phyloP scores from a whole-genome alignment of 30 jellyfish, hydroid and myxozoan genomes.

The Turritopsis rubra region DNA sequence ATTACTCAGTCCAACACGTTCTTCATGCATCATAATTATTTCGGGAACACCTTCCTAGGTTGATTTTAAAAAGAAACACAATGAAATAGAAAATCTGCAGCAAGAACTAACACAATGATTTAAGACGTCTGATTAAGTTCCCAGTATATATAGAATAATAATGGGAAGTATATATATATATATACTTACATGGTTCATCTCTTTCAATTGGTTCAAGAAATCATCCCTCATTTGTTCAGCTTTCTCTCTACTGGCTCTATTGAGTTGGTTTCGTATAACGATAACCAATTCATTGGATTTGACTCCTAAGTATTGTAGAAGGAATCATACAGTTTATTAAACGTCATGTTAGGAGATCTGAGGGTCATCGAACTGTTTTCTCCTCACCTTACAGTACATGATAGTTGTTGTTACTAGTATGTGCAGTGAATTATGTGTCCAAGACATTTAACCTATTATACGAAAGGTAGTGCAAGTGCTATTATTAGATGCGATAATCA shows the following conservation, averaged over 20 bases:
- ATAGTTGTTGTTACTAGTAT: not conserved
- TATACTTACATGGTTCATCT: not conserved
- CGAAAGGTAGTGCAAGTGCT: not conserved
- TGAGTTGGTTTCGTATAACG: slow-evolving; percentile 53
- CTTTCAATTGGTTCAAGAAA: not conserved
- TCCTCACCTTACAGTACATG: not conserved
- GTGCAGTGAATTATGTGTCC: not conserved
- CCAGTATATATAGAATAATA: too few species aligned
- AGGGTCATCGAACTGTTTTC: not conserved
- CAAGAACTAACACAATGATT: too few species aligned
- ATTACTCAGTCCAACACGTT: not conserved
- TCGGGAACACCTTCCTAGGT: not conserved
- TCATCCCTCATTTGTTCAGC: not conserved
- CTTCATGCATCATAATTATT: not conserved
- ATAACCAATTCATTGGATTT: slow-evolving; percentile 19
- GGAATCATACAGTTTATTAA: not conserved
- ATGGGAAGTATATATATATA: not conserved
- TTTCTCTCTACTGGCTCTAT: not conserved
- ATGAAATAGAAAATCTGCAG: too few species aligned
- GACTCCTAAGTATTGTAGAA: not conserved
- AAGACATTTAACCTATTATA: not conserved
- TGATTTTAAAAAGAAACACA: too few species aligned
- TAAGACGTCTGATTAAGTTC: too few species aligned
- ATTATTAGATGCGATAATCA: too few species aligned
- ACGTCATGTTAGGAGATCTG: not conserved